These are phyloP conservation scores for Trematocara unimaculatum DNA, from an alignment of 2,113 vertebrate species.

Conservation along the genomic window DNA sequence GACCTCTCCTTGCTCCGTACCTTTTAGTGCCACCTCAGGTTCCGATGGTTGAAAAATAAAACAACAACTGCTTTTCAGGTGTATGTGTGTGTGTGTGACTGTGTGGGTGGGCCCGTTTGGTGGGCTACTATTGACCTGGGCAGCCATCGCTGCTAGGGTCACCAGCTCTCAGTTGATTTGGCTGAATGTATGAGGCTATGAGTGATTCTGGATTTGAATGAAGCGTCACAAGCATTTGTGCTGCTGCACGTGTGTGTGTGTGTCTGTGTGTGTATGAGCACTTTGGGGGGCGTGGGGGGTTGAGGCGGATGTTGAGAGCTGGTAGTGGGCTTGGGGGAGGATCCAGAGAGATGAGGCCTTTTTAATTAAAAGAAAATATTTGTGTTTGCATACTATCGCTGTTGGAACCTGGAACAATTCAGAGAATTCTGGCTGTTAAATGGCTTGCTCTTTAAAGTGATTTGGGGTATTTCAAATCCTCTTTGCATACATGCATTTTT, in stretches of 20 bases:
- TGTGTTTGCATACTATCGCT: slow-evolving; percentile 59
- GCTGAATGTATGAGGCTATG: neutral
- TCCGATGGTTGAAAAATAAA: neutral
- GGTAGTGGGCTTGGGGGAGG: slow-evolving; percentile 50
- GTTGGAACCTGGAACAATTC: slow-evolving; percentile 51
- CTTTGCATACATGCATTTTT: slow-evolving; percentile 54
- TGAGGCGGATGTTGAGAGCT: neutral
- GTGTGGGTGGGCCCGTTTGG: neutral
- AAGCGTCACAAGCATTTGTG: neutral
- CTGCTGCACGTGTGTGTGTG: neutral
- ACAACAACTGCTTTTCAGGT: neutral
- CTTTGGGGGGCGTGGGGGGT: neutral
- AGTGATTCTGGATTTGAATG: neutral
- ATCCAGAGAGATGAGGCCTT: slow-evolving; percentile 55
- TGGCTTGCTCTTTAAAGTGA: slow-evolving; percentile 46
- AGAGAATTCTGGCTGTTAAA: slow-evolving; percentile 45
- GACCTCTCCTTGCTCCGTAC: neutral
- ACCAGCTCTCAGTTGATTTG: slow-evolving; percentile 53
- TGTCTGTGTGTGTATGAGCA: neutral
- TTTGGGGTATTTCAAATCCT: slow-evolving; percentile 34
- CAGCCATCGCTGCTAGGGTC: slow-evolving; percentile 66
- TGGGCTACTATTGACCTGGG: slow-evolving; percentile 67
- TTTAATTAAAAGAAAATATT: slow-evolving; percentile 77
- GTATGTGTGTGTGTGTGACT: neutral
- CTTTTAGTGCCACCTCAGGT: slow-evolving; percentile 40